Evolutionary conservation across 2,797 vertebrate genomes (phyloP), one percentile per base, ranked within the genome.

Genomic region (Synanceia verrucosa): DNA sequence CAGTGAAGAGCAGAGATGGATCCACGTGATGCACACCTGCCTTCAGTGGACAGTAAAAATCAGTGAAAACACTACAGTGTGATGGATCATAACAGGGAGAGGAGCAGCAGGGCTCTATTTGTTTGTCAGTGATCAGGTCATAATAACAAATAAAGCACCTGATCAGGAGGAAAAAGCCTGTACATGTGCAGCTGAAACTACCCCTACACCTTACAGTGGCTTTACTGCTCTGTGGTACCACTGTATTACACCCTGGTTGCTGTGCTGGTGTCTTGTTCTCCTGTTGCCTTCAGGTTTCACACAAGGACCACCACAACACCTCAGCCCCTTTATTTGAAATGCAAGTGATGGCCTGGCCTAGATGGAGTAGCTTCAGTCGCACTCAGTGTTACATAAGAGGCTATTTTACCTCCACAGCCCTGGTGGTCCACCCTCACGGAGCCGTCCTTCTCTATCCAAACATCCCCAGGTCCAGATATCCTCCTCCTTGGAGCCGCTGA

Each of bases 401-500:
- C 39, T 41, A 31, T n/a, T 41, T 88, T 93, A 94, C 94, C 94
- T 92, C 87, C 68, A 70, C 64, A 66, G 62, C 28, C 57, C 47
- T 73, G 86, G 26, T 81, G 65, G 1, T 89, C 86, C 73, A 94
- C 52, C 46, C 69, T 92, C 77, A 97, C 94, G 31, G 94, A 79
- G 4, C 97, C 96, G 83, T 98, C 96, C 80, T 76, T 95, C 77
- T 93, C 94, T 57, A 98, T 92, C 67, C 91, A 88, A 60, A 98
- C 94, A 72, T 96, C 94, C 33, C 78, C 90, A 3, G 94, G 89
- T 66, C 93, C 92, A 14, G 76, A 71, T 34, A 95, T 90, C 71
- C 47, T 90, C 34, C 36, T 67, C 51, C n/a, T n/a, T n/a, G 78
- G 52, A 11, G 57, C 53, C 18, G 60, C 48, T 18, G 71, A 33